A percentile compares a stretch with the other conserved stretches of the same genome.
phyloP scores from a whole-genome alignment of 2,113 vertebrate species.

The Lampris incognitus region DNA sequence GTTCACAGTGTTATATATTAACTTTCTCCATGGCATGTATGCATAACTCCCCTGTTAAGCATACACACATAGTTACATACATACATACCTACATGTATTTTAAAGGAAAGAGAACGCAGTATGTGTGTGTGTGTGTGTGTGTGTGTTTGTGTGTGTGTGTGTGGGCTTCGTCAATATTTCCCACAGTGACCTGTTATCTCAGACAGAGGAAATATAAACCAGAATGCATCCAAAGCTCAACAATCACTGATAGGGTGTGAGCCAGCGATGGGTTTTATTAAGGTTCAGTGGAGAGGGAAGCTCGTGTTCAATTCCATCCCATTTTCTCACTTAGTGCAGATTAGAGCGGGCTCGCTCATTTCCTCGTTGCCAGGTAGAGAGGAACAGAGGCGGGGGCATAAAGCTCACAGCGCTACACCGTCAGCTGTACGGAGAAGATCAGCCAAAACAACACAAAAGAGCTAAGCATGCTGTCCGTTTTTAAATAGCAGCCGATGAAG shows the following conservation, averaged over 20 bases:
- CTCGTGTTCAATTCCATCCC: conserved; percentile 59
- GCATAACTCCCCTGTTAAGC: too few species aligned
- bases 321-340: conserved; percentile 54
- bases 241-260: conserved; percentile 52
- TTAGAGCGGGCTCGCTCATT: conserved; percentile 51
- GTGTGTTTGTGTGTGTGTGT: background rate
- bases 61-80: too few species aligned
- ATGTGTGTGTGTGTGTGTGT: too few species aligned
- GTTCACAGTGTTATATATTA: too few species aligned
- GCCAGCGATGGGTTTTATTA: conserved; percentile 67
- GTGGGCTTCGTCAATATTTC: conserved; percentile 49
- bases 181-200: conserved; percentile 55
- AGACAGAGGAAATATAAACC: conserved; percentile 64
- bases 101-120: too few species aligned
- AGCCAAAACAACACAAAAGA: conserved; percentile 1
- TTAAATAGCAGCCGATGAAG: conserved; percentile 6
- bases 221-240: conserved; percentile 48
- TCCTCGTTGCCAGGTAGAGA: conserved; percentile 29
- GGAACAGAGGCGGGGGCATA: background rate
- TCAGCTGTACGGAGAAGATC: conserved; percentile 12
- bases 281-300: conserved; percentile 63
- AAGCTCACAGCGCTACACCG: background rate
- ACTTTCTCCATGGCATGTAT: too few species aligned
- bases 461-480: background rate
- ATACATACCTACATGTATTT: too few species aligned